Conservation (phyloP, 2,888 invertebrate species). For the Steinernema scapterisci region DNA sequence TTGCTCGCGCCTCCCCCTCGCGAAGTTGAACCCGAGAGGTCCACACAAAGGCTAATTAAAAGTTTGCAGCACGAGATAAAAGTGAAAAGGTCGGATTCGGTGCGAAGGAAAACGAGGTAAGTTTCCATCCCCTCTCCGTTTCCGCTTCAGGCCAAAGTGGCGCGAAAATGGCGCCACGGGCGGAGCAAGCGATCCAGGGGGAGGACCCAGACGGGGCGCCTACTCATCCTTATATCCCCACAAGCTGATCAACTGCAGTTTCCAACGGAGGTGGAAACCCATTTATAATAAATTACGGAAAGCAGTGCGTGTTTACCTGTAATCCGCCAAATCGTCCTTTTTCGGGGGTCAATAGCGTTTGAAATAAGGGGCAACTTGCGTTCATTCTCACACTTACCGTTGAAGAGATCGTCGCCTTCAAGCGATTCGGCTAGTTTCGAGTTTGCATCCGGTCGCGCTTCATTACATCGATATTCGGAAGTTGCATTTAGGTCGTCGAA, state of each 20-base stretch:
- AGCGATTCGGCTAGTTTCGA: background rate
- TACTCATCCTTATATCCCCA: slow-evolving; percentile 19
- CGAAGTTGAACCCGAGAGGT: background rate
- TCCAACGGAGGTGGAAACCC: too few relatives aligned
- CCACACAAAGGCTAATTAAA: background rate
- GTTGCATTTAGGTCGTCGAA: background rate
- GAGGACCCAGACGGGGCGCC: background rate
- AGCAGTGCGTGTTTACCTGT: background rate
- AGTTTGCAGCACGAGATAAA: background rate
- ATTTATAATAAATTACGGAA: too few relatives aligned
- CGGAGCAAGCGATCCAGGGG: background rate
- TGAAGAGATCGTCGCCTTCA: background rate
- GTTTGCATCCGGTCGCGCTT: background rate
- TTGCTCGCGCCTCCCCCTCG: background rate
- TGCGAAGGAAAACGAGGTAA: background rate
- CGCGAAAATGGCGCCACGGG: background rate
- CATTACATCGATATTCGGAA: background rate
- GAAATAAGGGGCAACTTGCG: too few relatives aligned
- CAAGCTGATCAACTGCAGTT: background rate
- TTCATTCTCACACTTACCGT: background rate
- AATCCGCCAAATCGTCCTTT: background rate
- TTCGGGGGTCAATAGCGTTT: background rate
- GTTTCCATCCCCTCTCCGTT: background rate
- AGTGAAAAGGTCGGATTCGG: background rate
- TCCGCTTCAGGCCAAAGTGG: background rate